A percentile compares a stretch with the other conserved stretches of the same genome.
Conservation (phyloP, 2,113 vertebrate species). For the Hippocampus zosterae region DNA sequence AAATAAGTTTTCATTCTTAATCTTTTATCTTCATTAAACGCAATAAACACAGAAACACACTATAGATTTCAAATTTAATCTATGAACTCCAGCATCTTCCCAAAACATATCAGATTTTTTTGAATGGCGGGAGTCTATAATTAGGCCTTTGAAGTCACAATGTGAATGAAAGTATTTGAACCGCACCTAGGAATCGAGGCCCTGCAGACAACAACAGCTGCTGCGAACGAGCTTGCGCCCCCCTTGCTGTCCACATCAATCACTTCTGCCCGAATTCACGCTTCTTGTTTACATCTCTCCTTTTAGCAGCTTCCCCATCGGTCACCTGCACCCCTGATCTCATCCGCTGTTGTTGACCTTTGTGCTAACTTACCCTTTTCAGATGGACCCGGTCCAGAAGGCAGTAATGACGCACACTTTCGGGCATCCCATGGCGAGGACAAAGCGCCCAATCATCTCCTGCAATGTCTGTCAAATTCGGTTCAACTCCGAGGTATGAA, state of each 20-base stretch:
- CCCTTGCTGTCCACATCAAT: slow-evolving; percentile 48
- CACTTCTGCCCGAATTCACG: slow-evolving; percentile 27
- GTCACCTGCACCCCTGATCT: slow-evolving; percentile 28
- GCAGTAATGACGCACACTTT: slow-evolving; percentile 83
- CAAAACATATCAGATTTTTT: neutral
- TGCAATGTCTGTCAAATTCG: slow-evolving; percentile 89
- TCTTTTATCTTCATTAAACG: neutral
- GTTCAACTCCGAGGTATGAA: slow-evolving; percentile 85
- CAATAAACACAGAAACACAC: neutral
- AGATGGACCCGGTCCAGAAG: slow-evolving; percentile 88
- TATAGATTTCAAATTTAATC: neutral
- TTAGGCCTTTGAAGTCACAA: slow-evolving; percentile 32
- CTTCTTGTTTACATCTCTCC: slow-evolving; percentile 25
- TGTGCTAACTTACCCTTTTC: slow-evolving; percentile 52
- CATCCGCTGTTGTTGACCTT: slow-evolving; percentile 33
- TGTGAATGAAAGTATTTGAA: slow-evolving; percentile 52
- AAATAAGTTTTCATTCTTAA: neutral
- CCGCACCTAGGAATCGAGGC: slow-evolving; percentile 34
- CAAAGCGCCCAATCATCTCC: slow-evolving; percentile 82
- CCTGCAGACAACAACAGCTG: slow-evolving; percentile 43
- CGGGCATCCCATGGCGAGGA: slow-evolving; percentile 78
- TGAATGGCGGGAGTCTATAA: slow-evolving; percentile 32
- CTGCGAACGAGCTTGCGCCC: slow-evolving; percentile 37
- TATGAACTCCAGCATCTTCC: neutral
- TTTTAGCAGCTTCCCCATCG: slow-evolving; percentile 17